Evolutionary conservation across 1,140 invertebrate species (phyloP), one percentile per base, ranked within the genome.

Genomic region (Eriocheir sinensis): DNA sequence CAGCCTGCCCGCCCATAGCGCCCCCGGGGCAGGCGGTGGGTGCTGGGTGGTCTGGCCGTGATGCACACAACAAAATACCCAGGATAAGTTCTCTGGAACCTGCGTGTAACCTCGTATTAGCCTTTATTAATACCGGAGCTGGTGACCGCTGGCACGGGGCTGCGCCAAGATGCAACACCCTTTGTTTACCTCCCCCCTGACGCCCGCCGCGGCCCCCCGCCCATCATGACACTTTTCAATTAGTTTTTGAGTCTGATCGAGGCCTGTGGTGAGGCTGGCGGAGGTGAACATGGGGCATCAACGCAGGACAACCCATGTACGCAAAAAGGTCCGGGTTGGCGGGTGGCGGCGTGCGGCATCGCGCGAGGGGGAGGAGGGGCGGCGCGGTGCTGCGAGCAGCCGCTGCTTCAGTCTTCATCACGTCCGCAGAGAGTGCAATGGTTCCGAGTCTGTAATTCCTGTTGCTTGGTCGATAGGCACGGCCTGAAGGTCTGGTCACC

Each of bases 141-240:
- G 93, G 93, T 89, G 93, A 94, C 86, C 89, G 86, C 93, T 94
- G 93, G 93, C 93, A 94, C 93, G 85, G 38, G 30, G 48, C 85
- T 90, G 93, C 93, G 86, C 93, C 92, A 94, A n/a, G 93, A 94
- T 94, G 93, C 93, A 94, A 94, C 93, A 94, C 86, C 80, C 93
- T 94, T 94, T 94, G 93, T 94, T 94, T 89, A 90, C 93, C 30
- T n/a, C 8, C 12, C 34, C 30, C 53, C 53, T n/a, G 6, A 9
- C 38, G 32, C 41, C 38, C 79, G 21, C 27, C 36, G 60, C n/a
- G 12, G 30, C 21, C n/a, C 89, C 72, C 89, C 93, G 89, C 79
- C 6, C 6, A 12, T 90, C 80, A n/a, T 41, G 80, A 34, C 12
- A 41, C 86, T 89, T 94, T 94, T 94, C 72, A 4, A 4, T 41